Percentiles rank a stretch among this genome's conserved stretches.
phyloP scores from a whole-genome alignment of 2,113 vertebrate species.

The Dicerorhinus sumatrensis region DNA sequence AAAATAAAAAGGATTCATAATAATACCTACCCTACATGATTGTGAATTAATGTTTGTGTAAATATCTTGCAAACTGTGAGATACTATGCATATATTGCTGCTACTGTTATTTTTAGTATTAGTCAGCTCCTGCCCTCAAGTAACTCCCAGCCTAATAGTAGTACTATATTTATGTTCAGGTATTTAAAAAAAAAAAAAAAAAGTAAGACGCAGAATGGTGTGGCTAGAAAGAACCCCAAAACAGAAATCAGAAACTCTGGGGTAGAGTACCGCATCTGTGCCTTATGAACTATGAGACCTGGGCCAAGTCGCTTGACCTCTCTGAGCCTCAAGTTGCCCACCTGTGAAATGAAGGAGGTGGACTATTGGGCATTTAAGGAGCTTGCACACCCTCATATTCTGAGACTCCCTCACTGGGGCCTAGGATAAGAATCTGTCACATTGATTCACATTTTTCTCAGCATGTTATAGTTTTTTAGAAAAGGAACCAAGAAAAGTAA shows the following conservation, averaged over 20 bases:
- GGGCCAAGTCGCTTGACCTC: neutral
- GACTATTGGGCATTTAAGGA: neutral
- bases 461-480: slow-evolving; percentile 25
- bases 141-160: neutral
- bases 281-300: neutral
- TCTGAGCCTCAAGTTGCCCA: neutral
- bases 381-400: neutral
- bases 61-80: neutral
- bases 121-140: neutral
- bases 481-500: neutral
- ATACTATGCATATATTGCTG: neutral
- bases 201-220: neutral
- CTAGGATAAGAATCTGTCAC: slow-evolving; percentile 9
- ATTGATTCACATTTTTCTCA: slow-evolving; percentile 38
- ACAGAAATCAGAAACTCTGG: neutral
- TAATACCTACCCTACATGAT: neutral
- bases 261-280: neutral
- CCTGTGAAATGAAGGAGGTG: slow-evolving; percentile 34
- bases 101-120: slow-evolving; percentile 27
- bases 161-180: neutral
- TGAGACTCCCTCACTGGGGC: neutral
- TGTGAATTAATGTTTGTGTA: slow-evolving; percentile 54
- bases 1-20: slow-evolving; percentile 14
- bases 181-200: neutral
- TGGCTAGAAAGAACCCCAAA: neutral